These are phyloP conservation scores for roundworm (Caenorhabditis elegans) DNA, from an alignment of 1,140 invertebrate species.

Conservation along the genomic window WBcel235 BX284602.5:15220001-15220500, in stretches of 20 bases:
- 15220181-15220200: conserved; percentile 27
- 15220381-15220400: background rate
- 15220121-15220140: too few relatives aligned
- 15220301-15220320: background rate
- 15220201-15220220: background rate
- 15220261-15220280: background rate
- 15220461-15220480: background rate
- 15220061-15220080: too few relatives aligned
- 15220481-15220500: background rate
- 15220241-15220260: too few relatives aligned
- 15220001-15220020: too few relatives aligned
- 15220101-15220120: too few relatives aligned
- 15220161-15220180: too few relatives aligned
- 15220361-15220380: background rate
- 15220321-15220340: background rate
- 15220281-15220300: background rate
- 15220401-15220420: conserved; percentile 20
- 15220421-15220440: conserved; percentile 42
- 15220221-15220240: background rate
- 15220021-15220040: too few relatives aligned
- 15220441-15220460: conserved; percentile 4
- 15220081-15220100: too few relatives aligned
- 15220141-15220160: background rate
- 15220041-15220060: too few relatives aligned
- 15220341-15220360: background rate